Conservation (phyloP, 2,888 invertebrate genomes). For the Melieria picta region DNA sequence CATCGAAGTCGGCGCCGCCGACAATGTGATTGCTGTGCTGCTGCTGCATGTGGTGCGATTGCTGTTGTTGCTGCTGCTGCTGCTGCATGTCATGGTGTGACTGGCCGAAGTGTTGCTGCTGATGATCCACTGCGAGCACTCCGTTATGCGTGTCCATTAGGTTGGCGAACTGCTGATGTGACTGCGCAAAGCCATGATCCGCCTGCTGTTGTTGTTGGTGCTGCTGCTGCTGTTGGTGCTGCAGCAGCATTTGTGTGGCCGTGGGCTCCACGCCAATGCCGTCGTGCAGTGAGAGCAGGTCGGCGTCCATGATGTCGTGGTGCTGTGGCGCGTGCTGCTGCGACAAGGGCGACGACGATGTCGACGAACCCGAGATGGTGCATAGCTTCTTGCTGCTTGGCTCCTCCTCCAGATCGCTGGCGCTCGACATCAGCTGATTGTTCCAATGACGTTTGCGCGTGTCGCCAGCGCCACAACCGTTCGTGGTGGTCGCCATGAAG, state of each 20-base stretch:
- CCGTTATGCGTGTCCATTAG: conserved; percentile 39
- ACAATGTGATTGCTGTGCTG: conserved; percentile 45
- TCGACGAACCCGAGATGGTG: conserved; percentile 47
- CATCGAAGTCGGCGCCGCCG: conserved; percentile 66
- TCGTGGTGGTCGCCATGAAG: conserved; percentile 48
- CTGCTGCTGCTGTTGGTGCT: conserved; percentile 54
- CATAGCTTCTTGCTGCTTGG: conserved; percentile 57
- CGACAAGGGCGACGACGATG: conserved; percentile 53
- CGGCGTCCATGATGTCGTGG: conserved; percentile 55
- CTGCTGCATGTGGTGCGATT: conserved; percentile 45
- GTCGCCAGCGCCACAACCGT: conserved; percentile 20
- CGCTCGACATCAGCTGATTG: conserved; percentile 52
- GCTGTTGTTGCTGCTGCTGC: conserved; percentile 50
- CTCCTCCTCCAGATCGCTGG: conserved; percentile 53
- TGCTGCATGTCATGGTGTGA: conserved; percentile 48
- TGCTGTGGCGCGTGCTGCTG: conserved; percentile 46
- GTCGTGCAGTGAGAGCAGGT: conserved; percentile 57
- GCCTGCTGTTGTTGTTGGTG: conserved; percentile 55
- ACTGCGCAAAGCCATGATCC: conserved; percentile 51
- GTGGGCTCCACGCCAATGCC: conserved; percentile 53
- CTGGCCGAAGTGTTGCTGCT: conserved; percentile 46
- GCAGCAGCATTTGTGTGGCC: conserved; percentile 43
- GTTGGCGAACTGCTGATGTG: conserved; percentile 53
- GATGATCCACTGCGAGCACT: conserved; percentile 40
- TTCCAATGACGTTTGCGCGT: conserved; percentile 61